Conservation (phyloP, 2,888 invertebrate species). For the Ceratothoa steindachneri region DNA sequence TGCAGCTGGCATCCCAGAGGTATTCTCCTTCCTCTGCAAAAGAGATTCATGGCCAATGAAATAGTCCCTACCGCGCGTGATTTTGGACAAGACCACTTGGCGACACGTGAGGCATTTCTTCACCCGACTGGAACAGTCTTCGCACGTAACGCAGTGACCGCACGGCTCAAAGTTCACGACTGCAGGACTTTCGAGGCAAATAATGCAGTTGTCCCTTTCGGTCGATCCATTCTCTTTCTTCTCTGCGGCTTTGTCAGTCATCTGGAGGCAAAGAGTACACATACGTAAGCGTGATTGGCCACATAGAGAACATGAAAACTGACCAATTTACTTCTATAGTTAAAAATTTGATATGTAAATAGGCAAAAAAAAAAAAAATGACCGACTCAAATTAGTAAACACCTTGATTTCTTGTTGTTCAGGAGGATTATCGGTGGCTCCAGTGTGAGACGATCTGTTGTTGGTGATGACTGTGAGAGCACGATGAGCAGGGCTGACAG, state of each 20-base stretch:
- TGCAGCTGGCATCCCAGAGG: too few relatives aligned
- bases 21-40: too few relatives aligned
- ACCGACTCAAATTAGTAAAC: too few relatives aligned
- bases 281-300: too few relatives aligned
- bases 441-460: background rate
- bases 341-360: too few relatives aligned
- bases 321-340: too few relatives aligned
- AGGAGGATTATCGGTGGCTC: background rate
- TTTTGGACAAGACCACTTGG: slow-evolving; percentile 56
- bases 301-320: too few relatives aligned
- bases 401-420: background rate
- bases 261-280: too few relatives aligned
- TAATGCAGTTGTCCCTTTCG: slow-evolving; percentile 60
- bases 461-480: background rate
- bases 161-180: slow-evolving; percentile 69
- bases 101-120: slow-evolving; percentile 71
- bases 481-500: slow-evolving; percentile 38
- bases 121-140: slow-evolving; percentile 70
- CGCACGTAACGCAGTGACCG: slow-evolving; percentile 68
- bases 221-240: slow-evolving; percentile 5
- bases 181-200: slow-evolving; percentile 65
- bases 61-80: slow-evolving; percentile 45
- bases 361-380: too few relatives aligned
- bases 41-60: too few relatives aligned
- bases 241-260: background rate